phyloP scores from a whole-genome alignment of 2,888 invertebrate species.

The Odontothrips loti region DNA sequence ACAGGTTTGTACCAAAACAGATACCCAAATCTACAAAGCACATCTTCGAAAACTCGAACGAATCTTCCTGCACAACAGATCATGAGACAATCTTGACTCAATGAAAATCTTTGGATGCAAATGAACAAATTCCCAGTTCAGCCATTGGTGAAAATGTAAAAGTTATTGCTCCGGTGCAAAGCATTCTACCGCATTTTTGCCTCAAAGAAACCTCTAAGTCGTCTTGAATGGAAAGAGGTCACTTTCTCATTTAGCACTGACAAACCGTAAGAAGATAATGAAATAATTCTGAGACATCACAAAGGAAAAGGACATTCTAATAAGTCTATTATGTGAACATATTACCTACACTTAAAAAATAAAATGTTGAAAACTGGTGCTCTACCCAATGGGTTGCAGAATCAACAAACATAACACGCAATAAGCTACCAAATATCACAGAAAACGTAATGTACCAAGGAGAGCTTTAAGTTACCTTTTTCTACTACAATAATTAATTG shows the following conservation, averaged over 20 bases:
- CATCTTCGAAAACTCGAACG: neutral
- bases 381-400: neutral
- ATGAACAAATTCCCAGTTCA: neutral
- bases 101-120: conserved; percentile 14
- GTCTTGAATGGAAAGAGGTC: neutral
- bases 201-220: neutral
- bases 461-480: neutral
- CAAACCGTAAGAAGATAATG: neutral
- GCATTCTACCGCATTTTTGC: neutral
- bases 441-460: conserved; percentile 7
- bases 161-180: neutral
- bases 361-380: conserved; percentile 8
- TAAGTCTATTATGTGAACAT: neutral
- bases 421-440: conserved; percentile 15
- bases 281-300: neutral
- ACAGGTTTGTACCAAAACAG: neutral
- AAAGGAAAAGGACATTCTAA: neutral
- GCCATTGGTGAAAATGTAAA: neutral
- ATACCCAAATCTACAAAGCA: neutral
- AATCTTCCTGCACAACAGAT: neutral
- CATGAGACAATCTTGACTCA: neutral
- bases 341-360: neutral
- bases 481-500: neutral
- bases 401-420: neutral
- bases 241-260: neutral